Percentiles rank a stretch among this genome's conserved stretches.
Conservation (phyloP, 2,888 invertebrate species). For the Junonia oenone region DNA sequence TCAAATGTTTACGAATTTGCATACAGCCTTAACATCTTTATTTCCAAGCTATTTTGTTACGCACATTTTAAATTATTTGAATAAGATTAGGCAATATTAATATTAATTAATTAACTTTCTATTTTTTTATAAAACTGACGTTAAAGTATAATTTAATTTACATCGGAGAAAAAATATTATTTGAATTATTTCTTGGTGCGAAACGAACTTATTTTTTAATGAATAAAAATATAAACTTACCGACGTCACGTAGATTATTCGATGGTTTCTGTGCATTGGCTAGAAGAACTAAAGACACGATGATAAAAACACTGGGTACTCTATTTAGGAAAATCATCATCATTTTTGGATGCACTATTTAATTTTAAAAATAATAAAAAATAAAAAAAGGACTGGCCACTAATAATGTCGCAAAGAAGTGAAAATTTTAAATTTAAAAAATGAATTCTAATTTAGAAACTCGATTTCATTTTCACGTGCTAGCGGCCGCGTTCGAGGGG, state of each 20-base stretch:
- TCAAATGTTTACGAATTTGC: conserved; percentile 1
- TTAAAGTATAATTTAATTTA: neutral
- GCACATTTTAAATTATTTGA: neutral
- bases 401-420: neutral
- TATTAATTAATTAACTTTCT: too few relatives aligned
- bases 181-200: neutral
- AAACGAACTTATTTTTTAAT: neutral
- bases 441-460: conserved; percentile 47
- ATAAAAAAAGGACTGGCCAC: conserved; percentile 16
- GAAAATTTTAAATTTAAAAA: conserved; percentile 13
- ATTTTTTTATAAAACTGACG: too few relatives aligned
- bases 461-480: conserved; percentile 65
- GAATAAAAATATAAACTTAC: conserved; percentile 44
- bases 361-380: conserved; percentile 27
- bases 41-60: neutral
- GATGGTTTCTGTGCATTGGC: conserved; percentile 67
- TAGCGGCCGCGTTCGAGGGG: conserved; percentile 44
- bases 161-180: neutral
- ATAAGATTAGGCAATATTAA: neutral
- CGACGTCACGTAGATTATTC: conserved; percentile 58
- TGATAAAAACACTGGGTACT: conserved; percentile 55
- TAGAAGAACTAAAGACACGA: conserved; percentile 63
- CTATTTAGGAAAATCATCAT: conserved; percentile 53
- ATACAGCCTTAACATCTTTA: conserved; percentile 8
- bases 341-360: conserved; percentile 23